Percentiles rank a stretch among this genome's conserved stretches.
Evolutionary conservation across 53 echinoderm and acorn worm genomes (phyloP).

Genomic region (Crossaster papposus): DNA sequence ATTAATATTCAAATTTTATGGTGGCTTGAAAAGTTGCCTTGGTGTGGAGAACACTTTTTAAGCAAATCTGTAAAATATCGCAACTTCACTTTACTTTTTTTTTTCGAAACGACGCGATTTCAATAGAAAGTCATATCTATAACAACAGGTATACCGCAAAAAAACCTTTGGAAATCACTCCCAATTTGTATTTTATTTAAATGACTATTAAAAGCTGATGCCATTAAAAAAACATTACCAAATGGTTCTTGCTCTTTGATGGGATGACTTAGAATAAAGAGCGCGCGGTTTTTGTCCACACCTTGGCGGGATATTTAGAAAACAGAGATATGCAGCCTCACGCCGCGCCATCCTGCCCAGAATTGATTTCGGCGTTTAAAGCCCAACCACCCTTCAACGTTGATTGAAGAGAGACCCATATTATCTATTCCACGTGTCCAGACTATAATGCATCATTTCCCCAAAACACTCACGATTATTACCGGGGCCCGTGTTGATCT

Average conservation of each 20-base stretch:
- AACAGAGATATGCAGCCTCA: neutral
- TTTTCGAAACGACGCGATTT: too few relatives aligned
- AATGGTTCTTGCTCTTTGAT: neutral
- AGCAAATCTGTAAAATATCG: too few relatives aligned
- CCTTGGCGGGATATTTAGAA: neutral
- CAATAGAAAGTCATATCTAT: too few relatives aligned
- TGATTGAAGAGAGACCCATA: conserved; percentile 18
- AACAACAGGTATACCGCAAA: too few relatives aligned
- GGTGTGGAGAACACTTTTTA: too few relatives aligned
- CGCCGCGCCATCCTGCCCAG: neutral
- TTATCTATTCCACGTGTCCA: conserved; percentile 15
- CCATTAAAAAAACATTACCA: neutral
- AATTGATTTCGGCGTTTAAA: conserved; percentile 17
- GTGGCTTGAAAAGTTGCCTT: too few relatives aligned
- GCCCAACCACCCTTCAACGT: neutral
- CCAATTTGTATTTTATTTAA: too few relatives aligned
- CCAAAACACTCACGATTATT: neutral
- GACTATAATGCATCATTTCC: conserved; percentile 22
- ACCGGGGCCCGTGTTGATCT: neutral
- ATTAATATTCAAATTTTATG: too few relatives aligned
- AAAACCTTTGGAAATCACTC: too few relatives aligned
- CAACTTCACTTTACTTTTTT: too few relatives aligned
- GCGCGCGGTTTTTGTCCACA: neutral
- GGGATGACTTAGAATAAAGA: neutral
- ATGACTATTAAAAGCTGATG: neutral